A percentile compares a stretch with the other conserved stretches of the same genome.
These are phyloP conservation scores for Cyanistes caeruleus DNA, from an alignment of 2,113 vertebrate genomes.

Conservation along the genomic window DNA sequence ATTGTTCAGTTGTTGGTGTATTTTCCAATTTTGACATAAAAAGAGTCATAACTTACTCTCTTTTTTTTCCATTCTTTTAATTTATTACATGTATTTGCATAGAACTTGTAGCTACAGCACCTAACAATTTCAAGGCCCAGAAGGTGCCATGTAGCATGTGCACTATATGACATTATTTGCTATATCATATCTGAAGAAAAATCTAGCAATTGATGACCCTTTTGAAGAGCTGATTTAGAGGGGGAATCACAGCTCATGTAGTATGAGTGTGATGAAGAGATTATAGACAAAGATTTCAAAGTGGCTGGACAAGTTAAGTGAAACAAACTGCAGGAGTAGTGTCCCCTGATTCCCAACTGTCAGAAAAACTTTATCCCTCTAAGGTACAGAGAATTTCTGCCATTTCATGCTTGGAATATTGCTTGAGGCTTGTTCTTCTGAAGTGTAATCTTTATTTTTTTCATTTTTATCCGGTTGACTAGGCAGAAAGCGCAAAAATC, in stretches of 20 bases:
- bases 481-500: not conserved
- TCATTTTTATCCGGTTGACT: not conserved
- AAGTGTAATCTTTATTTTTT: not conserved
- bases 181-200: not conserved
- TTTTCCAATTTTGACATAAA: not conserved
- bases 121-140: not conserved
- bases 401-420: constrained; percentile 39
- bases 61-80: not conserved
- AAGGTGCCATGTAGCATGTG: accelerated
- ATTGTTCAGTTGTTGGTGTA: not conserved
- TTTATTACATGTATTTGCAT: not conserved
- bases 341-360: not conserved
- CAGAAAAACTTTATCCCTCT: not conserved
- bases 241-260: not conserved
- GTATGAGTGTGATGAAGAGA: not conserved
- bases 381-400: not conserved
- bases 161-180: not conserved
- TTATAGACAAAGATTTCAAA: not conserved
- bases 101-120: not conserved
- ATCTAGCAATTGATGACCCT: not conserved
- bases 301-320: not conserved
- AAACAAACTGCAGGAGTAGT: not conserved
- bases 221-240: not conserved
- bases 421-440: constrained; percentile 37
- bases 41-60: not conserved